These are phyloP conservation scores for Tillus elongatus DNA, from an alignment of 2,888 invertebrate species.

Conservation along the genomic window DNA sequence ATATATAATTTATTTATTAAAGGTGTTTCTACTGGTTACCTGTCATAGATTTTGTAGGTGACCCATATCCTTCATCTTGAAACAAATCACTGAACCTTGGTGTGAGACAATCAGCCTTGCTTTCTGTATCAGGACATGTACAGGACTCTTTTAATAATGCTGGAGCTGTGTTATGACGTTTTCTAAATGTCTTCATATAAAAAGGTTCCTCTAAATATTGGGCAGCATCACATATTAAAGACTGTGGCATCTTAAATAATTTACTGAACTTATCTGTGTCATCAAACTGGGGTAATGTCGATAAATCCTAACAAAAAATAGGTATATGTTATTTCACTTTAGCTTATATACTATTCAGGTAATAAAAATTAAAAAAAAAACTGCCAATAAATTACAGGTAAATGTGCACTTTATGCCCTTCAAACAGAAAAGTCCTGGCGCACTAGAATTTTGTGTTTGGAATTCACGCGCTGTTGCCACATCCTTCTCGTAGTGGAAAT, in stretches of 20 bases:
- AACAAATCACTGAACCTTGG: not conserved
- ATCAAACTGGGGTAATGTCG: constrained; percentile 23
- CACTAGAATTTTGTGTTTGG: too few species aligned
- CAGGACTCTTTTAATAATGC: constrained; percentile 6
- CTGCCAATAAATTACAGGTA: too few species aligned
- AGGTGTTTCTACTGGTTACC: too few species aligned
- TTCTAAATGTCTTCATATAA: constrained; percentile 17
- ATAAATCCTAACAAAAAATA: constrained; percentile 23
- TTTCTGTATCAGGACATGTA: constrained; percentile 6
- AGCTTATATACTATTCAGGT: too few species aligned
- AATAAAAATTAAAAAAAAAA: too few species aligned
- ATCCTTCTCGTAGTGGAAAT: too few species aligned
- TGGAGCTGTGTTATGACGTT: too few species aligned
- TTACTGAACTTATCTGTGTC: constrained; percentile 9
- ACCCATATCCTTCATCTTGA: constrained; percentile 26
- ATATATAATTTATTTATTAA: constrained; percentile 5
- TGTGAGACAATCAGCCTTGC: constrained; percentile 6
- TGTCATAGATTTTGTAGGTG: constrained; percentile 19
- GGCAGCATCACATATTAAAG: constrained; percentile 5
- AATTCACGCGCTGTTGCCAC: too few species aligned
- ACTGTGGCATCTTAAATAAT: constrained; percentile 11
- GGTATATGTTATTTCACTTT: too few species aligned
- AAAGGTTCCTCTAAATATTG: constrained; percentile 8
- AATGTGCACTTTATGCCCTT: too few species aligned
- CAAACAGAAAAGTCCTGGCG: too few species aligned